A percentile compares a stretch with the other conserved stretches of the same genome.
These are phyloP conservation scores for Nycticorax nycticorax DNA, from an alignment of 2,113 vertebrate species.

Conservation along the genomic window DNA sequence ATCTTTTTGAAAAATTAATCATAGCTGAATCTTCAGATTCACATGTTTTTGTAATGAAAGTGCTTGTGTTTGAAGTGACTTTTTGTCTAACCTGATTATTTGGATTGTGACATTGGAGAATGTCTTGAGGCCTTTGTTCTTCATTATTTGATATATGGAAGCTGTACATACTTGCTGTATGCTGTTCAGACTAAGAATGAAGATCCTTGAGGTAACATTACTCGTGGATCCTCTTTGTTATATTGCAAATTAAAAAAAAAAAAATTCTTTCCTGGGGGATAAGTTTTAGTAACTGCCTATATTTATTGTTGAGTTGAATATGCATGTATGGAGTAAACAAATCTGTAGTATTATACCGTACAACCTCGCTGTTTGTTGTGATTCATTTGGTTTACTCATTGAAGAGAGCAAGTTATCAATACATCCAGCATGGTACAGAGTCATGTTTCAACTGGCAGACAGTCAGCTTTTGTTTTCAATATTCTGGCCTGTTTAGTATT, in stretches of 20 bases:
- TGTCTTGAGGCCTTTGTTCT: neutral
- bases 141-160: neutral
- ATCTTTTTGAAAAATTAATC: neutral
- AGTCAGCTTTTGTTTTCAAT: constrained; percentile 46
- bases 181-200: neutral
- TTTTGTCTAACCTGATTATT: neutral
- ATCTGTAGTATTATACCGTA: neutral
- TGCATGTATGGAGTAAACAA: neutral
- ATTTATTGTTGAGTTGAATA: neutral
- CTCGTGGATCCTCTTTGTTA: neutral
- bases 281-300: neutral
- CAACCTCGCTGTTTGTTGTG: neutral
- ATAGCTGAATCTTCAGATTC: neutral
- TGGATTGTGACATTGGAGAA: neutral
- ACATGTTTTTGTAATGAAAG: neutral
- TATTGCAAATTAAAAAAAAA: neutral
- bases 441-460: constrained; percentile 49
- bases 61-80: neutral
- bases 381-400: constrained; percentile 17
- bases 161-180: neutral
- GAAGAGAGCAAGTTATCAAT: neutral
- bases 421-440: neutral
- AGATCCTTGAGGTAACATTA: neutral
- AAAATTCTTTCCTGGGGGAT: neutral
- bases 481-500: constrained; percentile 41